Percentiles rank a stretch among this genome's conserved stretches.
These are phyloP conservation scores for Spea bombifrons DNA, from an alignment of 2,113 vertebrate species.

Conservation along the genomic window DNA sequence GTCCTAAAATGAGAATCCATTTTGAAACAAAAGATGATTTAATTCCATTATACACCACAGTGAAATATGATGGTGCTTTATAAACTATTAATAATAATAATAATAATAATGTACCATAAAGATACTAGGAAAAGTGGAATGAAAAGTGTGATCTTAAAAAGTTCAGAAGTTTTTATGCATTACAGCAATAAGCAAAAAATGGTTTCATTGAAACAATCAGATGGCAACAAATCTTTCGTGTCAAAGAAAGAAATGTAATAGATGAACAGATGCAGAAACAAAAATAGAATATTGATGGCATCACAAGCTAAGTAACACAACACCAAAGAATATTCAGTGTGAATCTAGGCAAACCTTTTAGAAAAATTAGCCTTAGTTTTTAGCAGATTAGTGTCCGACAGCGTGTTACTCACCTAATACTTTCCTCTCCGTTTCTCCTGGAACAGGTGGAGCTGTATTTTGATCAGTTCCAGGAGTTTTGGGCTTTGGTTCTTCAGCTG, in stretches of 20 bases:
- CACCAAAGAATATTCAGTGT: neutral
- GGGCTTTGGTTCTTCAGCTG: conserved; percentile 45
- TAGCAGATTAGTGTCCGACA: neutral
- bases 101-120: neutral
- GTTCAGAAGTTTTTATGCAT: too few relatives aligned
- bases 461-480: conserved; percentile 25
- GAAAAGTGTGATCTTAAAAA: too few relatives aligned
- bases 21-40: too few relatives aligned
- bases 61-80: too few relatives aligned
- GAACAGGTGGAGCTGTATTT: neutral
- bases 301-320: neutral
- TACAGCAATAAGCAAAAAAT: too few relatives aligned
- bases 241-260: neutral
- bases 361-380: neutral
- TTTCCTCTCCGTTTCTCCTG: conserved; percentile 31
- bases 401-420: conserved; percentile 27
- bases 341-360: neutral
- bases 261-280: conserved; percentile 17
- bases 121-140: neutral
- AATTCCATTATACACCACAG: too few relatives aligned
- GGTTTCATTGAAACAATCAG: too few relatives aligned
- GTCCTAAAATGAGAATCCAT: too few relatives aligned
- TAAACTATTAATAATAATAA: neutral
- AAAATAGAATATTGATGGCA: conserved; percentile 26
- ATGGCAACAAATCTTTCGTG: neutral